phyloP scores from a whole-genome alignment of 1,140 invertebrate genomes.

The Bilobella aurantiaca region DNA sequence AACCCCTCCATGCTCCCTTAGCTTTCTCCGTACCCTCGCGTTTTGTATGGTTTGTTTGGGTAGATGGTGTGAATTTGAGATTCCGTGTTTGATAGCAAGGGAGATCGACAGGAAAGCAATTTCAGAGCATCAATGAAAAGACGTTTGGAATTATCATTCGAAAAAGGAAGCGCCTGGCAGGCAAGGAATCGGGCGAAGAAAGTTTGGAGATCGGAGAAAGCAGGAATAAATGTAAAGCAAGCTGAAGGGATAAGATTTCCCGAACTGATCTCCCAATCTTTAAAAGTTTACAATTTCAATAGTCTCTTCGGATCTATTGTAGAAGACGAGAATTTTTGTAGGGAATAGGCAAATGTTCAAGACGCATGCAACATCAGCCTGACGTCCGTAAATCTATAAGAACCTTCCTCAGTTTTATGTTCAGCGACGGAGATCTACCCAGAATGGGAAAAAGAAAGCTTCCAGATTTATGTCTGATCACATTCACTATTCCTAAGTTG shows the following conservation, averaged over 20 bases:
- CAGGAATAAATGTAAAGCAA: conserved; percentile 8
- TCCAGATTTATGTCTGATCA: no score
- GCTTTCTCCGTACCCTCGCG: neutral
- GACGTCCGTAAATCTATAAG: no score
- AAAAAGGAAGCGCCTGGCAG: neutral
- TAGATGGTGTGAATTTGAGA: neutral
- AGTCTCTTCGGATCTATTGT: neutral
- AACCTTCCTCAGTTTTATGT: no score
- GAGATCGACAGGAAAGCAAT: conserved; percentile 33
- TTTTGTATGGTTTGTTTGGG: conserved; percentile 4
- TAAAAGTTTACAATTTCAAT: neutral
- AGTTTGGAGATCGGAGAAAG: neutral
- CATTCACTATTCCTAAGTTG: no score
- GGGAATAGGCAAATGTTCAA: no score
- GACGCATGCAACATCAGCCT: no score
- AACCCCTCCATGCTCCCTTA: no score
- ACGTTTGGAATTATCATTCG: conserved; percentile 31
- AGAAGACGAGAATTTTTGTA: no score
- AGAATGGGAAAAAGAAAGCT: no score
- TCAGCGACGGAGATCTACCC: no score
- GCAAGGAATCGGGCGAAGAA: neutral
- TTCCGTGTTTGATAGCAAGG: conserved; percentile 4
- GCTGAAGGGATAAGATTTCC: conserved; percentile 23
- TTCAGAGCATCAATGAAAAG: conserved; percentile 31
- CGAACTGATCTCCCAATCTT: neutral